These are phyloP conservation scores for Semicossyphus pulcher DNA, from an alignment of 2,113 vertebrate species.

Conservation along the genomic window DNA sequence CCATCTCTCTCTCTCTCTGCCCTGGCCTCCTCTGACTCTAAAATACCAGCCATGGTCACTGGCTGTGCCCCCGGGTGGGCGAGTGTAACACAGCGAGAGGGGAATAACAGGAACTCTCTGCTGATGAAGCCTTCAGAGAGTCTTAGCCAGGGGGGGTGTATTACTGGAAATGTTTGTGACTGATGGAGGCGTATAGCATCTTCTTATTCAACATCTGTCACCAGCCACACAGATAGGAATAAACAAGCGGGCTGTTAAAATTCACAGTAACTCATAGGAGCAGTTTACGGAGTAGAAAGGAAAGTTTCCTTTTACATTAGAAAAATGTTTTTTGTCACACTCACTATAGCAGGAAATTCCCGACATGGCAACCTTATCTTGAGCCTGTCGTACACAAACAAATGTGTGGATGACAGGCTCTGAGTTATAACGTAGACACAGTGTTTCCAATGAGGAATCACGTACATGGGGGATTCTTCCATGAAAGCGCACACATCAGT, in stretches of 20 bases:
- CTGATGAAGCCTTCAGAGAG: constrained; percentile 18
- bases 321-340: neutral
- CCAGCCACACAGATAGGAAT: neutral
- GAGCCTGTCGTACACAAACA: constrained; percentile 13
- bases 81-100: constrained; percentile 9
- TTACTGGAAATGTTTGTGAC: neutral
- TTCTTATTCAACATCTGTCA: neutral
- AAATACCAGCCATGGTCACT: constrained; percentile 51
- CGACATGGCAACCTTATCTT: neutral
- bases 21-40: constrained; percentile 42
- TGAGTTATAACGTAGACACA: neutral
- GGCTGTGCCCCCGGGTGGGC: constrained; percentile 40
- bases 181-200: neutral
- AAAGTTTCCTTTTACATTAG: neutral
- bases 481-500: neutral
- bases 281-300: neutral
- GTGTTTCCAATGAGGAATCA: constrained; percentile 1
- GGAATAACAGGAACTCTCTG: constrained; percentile 70
- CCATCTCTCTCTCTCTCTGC: constrained; percentile 20
- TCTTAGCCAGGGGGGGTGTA: constrained; percentile 6
- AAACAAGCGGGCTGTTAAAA: no score
- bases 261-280: no score
- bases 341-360: neutral
- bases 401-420: neutral
- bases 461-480: neutral